Conservation (phyloP, 2,888 invertebrate genomes). For the Aplocera efformata region DNA sequence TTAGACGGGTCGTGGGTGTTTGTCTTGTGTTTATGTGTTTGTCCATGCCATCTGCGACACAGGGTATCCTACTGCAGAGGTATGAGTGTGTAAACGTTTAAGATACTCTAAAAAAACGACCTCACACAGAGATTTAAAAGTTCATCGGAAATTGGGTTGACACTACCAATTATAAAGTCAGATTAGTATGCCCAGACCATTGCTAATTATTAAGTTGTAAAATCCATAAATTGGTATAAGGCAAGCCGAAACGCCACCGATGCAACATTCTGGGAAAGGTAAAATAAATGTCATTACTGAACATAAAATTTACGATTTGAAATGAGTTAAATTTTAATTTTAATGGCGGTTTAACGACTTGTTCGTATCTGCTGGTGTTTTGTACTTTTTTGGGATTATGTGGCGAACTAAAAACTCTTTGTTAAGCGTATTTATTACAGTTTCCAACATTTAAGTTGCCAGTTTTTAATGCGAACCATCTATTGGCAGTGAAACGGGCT, state of each 20-base stretch:
- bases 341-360: constrained; percentile 40
- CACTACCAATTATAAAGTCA: constrained; percentile 2
- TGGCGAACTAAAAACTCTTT: constrained; percentile 7
- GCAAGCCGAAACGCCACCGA: constrained; percentile 15
- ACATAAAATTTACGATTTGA: constrained; percentile 51
- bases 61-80: too few species aligned
- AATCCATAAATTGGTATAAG: constrained; percentile 10
- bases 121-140: background rate
- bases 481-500: too few species aligned
- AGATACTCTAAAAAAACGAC: too few species aligned
- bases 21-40: too few species aligned
- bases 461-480: too few species aligned
- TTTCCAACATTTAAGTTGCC: too few species aligned
- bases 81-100: too few species aligned
- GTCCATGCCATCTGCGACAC: too few species aligned
- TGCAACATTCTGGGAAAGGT: constrained; percentile 40
- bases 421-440: too few species aligned
- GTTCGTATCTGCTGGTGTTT: constrained; percentile 21
- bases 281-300: constrained; percentile 51
- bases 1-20: too few species aligned
- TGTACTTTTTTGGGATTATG: constrained; percentile 19
- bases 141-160: constrained; percentile 1
- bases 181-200: constrained; percentile 4
- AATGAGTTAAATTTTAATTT: constrained; percentile 57
- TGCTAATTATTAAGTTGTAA: constrained; percentile 18